Evolutionary conservation across 2,113 vertebrate species (phyloP), one percentile per base, ranked within the genome.

Genomic region (Pogonocichla stellata): DNA sequence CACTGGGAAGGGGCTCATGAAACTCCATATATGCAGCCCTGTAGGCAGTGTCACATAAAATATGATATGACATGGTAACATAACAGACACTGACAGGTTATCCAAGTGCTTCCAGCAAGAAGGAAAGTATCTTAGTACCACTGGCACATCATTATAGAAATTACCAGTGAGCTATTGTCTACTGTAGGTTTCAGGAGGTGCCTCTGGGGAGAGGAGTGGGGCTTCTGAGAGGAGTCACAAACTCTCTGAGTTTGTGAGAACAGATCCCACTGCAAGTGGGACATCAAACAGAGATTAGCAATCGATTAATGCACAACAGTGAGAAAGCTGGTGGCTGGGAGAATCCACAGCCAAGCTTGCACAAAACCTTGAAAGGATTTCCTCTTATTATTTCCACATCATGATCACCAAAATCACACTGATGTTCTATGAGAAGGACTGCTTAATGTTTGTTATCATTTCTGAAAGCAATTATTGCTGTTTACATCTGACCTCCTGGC

Each of bases 61-160:
- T 97, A 36, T 29, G 47, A 95, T 66, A 91, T 95, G 95, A 97
- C 97, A 96, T 86, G 43, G 88, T 93, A 96, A 97, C 92, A 96
- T 97, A 96, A 97, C 92, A 97, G 77, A 92, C 82, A 91, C 66
- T 97, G 96, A 97, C 96, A 97, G 80, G 94, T 94, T 93, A 87
- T 93, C 67, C 85, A 95, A 96, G 61, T 88, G 95, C 95, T 97
- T 67, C 92, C 84, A 97, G 95, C 96, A 92, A 93, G 90, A 90
- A 94, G 65, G 18, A 80, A 87, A 94, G 80, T 50, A 95, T 94
- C 92, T 95, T 92, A 88, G 61, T 42, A 75, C 81, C 65, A 56
- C 67, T 93, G 91, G 91, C 86, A 82, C 75, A 82, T 97, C 95
- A 86, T 97, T 97, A 95, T 17, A 97, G 92, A 97, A 96, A 97